Conservation (phyloP, 2,797 vertebrate genomes). For the Acanthurus lineatus region DNA sequence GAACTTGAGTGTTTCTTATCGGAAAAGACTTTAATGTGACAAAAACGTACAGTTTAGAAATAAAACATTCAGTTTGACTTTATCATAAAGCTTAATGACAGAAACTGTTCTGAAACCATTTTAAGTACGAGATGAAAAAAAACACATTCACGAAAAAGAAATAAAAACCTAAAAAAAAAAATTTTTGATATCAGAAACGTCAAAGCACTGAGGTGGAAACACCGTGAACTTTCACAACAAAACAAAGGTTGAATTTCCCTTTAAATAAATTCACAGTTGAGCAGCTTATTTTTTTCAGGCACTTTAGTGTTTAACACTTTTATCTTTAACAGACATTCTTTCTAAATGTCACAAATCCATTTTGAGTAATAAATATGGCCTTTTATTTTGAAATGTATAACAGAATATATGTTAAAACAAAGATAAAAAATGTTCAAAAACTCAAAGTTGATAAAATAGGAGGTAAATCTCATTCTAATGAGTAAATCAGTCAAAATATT, state of each 20-base stretch:
- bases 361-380: neutral
- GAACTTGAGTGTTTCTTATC: neutral
- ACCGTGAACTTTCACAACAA: slow-evolving; percentile 36
- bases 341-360: neutral
- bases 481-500: too few species aligned
- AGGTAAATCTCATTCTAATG: too few species aligned
- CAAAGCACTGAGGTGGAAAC: neutral
- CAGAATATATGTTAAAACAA: neutral
- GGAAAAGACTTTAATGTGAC: neutral
- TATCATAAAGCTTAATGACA: neutral
- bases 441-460: neutral
- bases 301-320: too few species aligned
- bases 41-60: neutral
- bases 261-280: neutral
- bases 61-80: neutral
- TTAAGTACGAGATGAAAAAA: neutral
- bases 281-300: too few species aligned
- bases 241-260: neutral
- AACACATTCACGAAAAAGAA: too few species aligned
- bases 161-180: neutral
- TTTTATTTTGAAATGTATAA: slow-evolving; percentile 13
- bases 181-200: neutral
- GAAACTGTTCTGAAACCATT: neutral
- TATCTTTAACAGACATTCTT: neutral
- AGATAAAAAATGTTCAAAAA: neutral